phyloP scores from a whole-genome alignment of 2,797 vertebrate species.

The Gymnothorax javanicus region DNA sequence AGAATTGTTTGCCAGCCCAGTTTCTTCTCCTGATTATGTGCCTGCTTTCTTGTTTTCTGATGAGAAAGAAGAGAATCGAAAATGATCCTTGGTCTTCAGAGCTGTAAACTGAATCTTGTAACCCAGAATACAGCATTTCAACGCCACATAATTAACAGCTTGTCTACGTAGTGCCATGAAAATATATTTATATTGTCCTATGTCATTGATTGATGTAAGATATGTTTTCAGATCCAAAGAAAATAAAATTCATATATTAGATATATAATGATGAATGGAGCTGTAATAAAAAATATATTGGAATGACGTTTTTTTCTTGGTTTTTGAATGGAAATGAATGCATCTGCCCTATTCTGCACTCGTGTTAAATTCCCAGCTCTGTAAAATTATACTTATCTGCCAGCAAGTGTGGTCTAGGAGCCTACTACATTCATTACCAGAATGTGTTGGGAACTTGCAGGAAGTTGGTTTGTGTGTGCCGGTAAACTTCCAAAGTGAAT shows the following conservation, averaged over 20 bases:
- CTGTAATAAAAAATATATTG: conserved; percentile 31
- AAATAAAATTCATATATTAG: conserved; percentile 27
- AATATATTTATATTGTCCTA: conserved; percentile 27
- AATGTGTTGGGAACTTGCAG: background rate
- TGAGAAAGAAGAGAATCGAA: background rate
- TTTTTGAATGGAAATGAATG: background rate
- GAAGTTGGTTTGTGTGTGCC: background rate
- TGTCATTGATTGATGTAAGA: conserved; percentile 27
- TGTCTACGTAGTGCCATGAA: conserved; percentile 26
- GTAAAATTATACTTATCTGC: background rate
- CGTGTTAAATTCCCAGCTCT: background rate
- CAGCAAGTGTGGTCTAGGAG: background rate
- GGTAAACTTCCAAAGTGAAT: background rate
- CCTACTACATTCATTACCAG: background rate
- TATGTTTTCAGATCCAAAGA: conserved; percentile 42
- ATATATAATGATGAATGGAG: conserved; percentile 29
- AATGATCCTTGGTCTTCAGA: background rate
- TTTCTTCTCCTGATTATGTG: background rate
- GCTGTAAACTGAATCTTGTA: background rate
- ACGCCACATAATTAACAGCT: conserved; percentile 5
- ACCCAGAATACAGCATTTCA: conserved; percentile 13
- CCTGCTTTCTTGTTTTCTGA: background rate
- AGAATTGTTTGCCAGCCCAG: conserved; percentile 8
- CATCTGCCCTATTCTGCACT: background rate
- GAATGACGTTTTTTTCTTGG: background rate